Evolutionary conservation across 2,797 vertebrate genomes (phyloP).

Genomic region (Propithecus deckenii): DNA sequence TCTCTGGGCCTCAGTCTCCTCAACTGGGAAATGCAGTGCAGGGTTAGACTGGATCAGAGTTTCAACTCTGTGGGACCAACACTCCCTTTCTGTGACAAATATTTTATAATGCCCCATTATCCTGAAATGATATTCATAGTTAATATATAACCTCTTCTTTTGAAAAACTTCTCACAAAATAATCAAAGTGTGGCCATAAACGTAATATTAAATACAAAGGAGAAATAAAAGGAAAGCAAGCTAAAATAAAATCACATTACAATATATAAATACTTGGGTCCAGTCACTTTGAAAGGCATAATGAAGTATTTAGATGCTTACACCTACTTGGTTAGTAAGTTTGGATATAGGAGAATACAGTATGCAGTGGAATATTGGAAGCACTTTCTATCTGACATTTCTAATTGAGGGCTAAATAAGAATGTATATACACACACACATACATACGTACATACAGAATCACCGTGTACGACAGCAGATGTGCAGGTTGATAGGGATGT

Average conservation of each 20-base stretch:
- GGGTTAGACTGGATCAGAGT: neutral
- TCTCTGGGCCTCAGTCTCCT: neutral
- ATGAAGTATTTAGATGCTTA: neutral
- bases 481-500: too few relatives aligned
- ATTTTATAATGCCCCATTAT: neutral
- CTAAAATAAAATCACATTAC: neutral
- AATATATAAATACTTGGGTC: neutral
- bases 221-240: neutral
- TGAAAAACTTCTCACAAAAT: neutral
- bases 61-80: neutral
- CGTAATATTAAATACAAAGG: neutral
- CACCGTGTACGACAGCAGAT: fast-evolving
- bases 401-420: neutral
- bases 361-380: neutral
- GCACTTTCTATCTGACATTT: neutral
- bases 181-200: neutral
- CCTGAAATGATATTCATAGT: neutral
- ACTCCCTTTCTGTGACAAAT: neutral
- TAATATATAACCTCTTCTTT: neutral
- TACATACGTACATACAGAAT: neutral
- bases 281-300: neutral
- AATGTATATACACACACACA: neutral
- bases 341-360: neutral
- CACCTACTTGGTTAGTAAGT: neutral
- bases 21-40: neutral